Conservation (phyloP, 2,113 vertebrate genomes). For the Labeo rohita region DNA sequence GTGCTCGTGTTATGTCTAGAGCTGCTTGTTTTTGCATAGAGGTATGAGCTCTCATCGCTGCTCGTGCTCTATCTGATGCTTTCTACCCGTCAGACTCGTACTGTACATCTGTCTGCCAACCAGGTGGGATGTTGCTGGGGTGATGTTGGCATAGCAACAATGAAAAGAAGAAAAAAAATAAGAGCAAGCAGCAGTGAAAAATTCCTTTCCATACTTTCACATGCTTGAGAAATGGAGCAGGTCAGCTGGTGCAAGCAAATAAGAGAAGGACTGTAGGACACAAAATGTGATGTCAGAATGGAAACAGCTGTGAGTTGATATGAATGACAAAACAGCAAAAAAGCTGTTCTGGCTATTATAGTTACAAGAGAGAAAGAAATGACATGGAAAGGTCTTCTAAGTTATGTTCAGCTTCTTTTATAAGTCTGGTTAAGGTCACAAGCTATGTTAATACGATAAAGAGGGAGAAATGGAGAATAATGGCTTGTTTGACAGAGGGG, state of each 20-base stretch:
- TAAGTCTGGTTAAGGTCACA: neutral
- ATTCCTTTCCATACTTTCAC: neutral
- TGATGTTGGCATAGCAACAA: conserved; percentile 18
- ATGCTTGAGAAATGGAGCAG: neutral
- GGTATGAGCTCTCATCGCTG: neutral
- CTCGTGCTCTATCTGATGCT: neutral
- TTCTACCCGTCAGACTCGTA: neutral
- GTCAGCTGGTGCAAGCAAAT: neutral
- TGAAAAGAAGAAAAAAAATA: neutral
- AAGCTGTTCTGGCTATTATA: neutral
- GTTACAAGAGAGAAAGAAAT: neutral
- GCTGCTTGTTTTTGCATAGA: conserved; percentile 27
- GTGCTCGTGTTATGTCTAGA: conserved; percentile 53
- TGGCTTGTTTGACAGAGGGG: neutral
- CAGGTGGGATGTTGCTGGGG: neutral
- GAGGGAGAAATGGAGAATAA: neutral
- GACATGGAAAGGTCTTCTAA: neutral
- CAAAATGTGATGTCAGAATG: neutral
- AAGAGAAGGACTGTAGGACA: neutral
- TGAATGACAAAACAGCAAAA: no score
- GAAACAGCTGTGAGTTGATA: neutral
- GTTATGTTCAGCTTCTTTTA: conserved; percentile 23
- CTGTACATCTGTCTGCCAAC: conserved; percentile 17
- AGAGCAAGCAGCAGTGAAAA: neutral
- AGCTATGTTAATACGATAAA: neutral